These are phyloP conservation scores for Probosciger aterrimus DNA, from an alignment of 2,113 vertebrate genomes.

Conservation along the genomic window DNA sequence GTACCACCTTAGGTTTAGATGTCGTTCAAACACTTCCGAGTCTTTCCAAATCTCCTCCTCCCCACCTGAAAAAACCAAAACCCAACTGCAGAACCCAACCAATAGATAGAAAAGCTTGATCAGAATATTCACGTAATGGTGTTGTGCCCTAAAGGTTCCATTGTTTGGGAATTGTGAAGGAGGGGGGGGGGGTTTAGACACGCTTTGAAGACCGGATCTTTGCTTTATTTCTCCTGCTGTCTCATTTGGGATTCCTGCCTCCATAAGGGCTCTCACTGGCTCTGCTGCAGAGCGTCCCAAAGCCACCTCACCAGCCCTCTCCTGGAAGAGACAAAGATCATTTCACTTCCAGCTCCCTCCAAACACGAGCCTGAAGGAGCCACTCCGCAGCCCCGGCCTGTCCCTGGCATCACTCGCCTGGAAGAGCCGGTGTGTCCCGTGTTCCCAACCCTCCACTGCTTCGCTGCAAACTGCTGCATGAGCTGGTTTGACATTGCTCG, in stretches of 20 bases:
- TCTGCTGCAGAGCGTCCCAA: not conserved
- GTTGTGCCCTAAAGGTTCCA: not conserved
- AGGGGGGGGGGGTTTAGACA: not conserved
- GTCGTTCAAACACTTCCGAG: not conserved
- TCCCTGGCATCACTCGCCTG: not conserved
- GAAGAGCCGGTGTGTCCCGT: not conserved
- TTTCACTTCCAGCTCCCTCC: not conserved
- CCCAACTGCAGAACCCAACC: not conserved
- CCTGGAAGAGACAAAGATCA: not conserved
- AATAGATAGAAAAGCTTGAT: not conserved
- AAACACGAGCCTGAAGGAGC: not conserved
- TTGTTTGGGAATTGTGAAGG: not conserved
- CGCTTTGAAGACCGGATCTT: not conserved
- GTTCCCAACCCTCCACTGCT: not conserved
- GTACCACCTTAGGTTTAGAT: rapidly evolving
- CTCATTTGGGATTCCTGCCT: not conserved
- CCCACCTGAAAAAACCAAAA: not conserved
- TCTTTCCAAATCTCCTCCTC: not conserved
- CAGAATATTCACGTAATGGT: rapidly evolving
- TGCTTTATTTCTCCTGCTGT: not conserved
- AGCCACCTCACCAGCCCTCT: not conserved
- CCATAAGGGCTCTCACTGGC: not conserved
- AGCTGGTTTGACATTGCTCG: not conserved
- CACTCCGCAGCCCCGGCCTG: not conserved
- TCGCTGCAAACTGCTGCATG: conserved; percentile 11